Conservation (phyloP, 2,888 invertebrate genomes). For the Dastarcus helophoroides region DNA sequence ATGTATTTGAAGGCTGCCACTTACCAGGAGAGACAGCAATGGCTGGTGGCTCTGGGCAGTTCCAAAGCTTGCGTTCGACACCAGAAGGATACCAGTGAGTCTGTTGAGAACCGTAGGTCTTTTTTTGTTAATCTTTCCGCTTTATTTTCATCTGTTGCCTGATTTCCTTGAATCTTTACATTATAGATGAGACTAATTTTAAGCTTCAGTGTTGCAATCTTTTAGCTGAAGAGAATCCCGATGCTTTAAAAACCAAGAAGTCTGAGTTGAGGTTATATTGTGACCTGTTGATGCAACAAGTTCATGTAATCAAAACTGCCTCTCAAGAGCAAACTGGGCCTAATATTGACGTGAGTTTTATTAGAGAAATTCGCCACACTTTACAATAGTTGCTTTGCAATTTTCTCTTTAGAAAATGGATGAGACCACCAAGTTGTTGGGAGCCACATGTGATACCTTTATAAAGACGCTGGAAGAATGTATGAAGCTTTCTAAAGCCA, state of each 20-base stretch:
- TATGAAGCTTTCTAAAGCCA: conserved; percentile 49
- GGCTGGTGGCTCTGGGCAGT: conserved; percentile 71
- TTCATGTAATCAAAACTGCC: conserved; percentile 61
- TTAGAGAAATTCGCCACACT: too few species aligned
- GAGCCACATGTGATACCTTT: conserved; percentile 74
- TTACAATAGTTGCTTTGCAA: conserved; percentile 8
- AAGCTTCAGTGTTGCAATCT: too few species aligned
- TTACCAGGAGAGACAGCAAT: conserved; percentile 66
- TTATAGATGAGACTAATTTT: neutral
- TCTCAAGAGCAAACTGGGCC: conserved; percentile 45
- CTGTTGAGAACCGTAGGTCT: conserved; percentile 8
- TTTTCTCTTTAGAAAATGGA: conserved; percentile 49
- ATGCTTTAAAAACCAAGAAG: conserved; percentile 57
- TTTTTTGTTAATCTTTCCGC: conserved; percentile 6
- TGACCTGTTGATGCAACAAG: conserved; percentile 75
- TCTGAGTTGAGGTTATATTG: conserved; percentile 69
- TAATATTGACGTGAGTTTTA: conserved; percentile 1
- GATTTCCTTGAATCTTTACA: conserved; percentile 2
- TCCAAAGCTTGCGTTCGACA: conserved; percentile 50
- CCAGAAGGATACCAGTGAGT: conserved; percentile 25
- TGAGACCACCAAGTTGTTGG: conserved; percentile 60
- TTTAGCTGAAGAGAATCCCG: conserved; percentile 43
- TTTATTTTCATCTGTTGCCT: neutral
- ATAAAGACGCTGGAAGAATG: conserved; percentile 72
- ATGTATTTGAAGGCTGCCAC: conserved; percentile 68